phyloP scores from a whole-genome alignment of 2,113 vertebrate genomes.

The Peromyscus leucopus region DNA sequence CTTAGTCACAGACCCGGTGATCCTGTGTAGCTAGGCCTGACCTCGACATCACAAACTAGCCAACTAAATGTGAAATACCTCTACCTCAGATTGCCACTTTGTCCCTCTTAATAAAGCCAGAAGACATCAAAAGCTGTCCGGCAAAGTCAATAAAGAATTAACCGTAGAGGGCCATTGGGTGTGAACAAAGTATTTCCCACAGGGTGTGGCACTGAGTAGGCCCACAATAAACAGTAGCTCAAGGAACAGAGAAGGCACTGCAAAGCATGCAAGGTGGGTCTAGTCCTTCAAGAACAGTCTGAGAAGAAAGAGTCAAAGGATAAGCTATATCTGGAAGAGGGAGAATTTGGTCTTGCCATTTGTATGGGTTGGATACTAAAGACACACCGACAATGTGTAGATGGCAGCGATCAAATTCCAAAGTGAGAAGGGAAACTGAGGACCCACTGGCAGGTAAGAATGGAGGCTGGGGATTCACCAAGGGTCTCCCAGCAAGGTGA shows the following conservation, averaged over 20 bases:
- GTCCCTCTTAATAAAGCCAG: slow-evolving; percentile 14
- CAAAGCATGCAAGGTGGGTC: background rate
- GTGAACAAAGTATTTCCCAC: background rate
- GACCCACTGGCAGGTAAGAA: background rate
- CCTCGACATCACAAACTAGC: background rate
- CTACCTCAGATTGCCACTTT: background rate
- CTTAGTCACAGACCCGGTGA: slow-evolving; percentile 29
- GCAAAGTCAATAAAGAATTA: slow-evolving; percentile 37
- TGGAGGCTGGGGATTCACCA: background rate
- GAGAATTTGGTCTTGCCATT: background rate
- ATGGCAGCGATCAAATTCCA: background rate
- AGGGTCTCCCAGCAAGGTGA: background rate
- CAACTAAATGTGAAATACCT: background rate
- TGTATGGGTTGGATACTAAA: background rate
- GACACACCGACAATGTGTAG: background rate
- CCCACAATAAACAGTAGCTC: background rate
- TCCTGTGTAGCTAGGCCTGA: background rate
- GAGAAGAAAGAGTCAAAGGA: slow-evolving; percentile 24
- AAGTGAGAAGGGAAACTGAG: background rate
- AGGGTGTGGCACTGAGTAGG: background rate
- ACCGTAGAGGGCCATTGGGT: background rate
- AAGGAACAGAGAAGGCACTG: background rate
- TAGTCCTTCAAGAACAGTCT: background rate
- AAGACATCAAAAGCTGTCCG: background rate
- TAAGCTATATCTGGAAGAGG: background rate